Base-by-base conservation (phyloP, 2,888 invertebrate genomes). In the Mythimna impura region DNA sequence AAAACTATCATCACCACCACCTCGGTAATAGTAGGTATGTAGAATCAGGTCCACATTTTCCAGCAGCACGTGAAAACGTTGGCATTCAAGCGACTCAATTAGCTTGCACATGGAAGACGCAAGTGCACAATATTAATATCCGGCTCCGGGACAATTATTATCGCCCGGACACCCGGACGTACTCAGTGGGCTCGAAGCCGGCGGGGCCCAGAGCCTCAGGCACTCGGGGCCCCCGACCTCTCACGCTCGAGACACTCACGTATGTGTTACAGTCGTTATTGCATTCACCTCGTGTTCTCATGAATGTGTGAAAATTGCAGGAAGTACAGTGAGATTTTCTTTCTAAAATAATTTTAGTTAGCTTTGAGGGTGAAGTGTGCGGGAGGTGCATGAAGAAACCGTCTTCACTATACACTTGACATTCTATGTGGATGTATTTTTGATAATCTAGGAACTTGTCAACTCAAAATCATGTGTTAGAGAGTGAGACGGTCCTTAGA, bases 111-210 rank as follows among this genome's bases (percentile, higher is more conserved):
- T 60, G 63, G 52, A 61, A 22, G 43, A 50, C 58, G 54, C 61
- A 64, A 80, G 52, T 80, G 82, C 80, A 80, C 76, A 71, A 74
- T 80, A 74, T 80, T 82, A 82, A 76, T 74, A 84, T 82, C 73
- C 70, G 67, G 57, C 61, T 65, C 71, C 63, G 60, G 40, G 61
- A 69, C 68, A 57, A 71, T 84, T 76, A 83, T 71, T 62, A 73
- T 36, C 64, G n/a, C 62, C 54, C 47, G 63, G 43, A 57, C 69
- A 64, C 57, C 62, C 60, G 43, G 58, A 10, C 43, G 17, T 22
- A 22, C 14, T 17, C 20, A 7, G 14, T 34, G 40, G 43, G 40
- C 17, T 47, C 47, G 14, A 43, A 47, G 47, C 47, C 47, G 17
- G 47, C 17, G 47, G 47, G 17, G 20, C n/a, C 62, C 12, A 36